A percentile compares a stretch with the other conserved stretches of the same genome.
phyloP scores from a whole-genome alignment of 2,888 invertebrate species.

The Gortyna flavago region DNA sequence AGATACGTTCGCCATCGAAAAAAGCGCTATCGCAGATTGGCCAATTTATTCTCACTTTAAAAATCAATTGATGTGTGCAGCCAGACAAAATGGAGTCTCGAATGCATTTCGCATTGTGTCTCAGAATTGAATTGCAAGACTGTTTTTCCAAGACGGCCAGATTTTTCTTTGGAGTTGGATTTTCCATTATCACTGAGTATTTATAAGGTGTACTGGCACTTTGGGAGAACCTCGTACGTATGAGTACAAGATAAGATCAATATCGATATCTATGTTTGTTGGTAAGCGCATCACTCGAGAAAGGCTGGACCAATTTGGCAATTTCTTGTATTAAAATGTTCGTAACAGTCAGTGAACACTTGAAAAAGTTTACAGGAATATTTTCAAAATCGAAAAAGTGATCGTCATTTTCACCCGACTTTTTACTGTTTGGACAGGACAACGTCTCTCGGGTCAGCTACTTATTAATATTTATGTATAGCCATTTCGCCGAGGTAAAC shows the following conservation, averaged over 20 bases:
- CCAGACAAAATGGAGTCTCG: constrained; percentile 60
- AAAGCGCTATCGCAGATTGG: constrained; percentile 56
- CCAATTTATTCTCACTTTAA: constrained; percentile 66
- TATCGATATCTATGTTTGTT: not conserved
- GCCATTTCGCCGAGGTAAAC: not conserved
- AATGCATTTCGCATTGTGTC: constrained; percentile 61
- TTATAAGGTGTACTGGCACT: constrained; percentile 10
- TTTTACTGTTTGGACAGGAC: not conserved
- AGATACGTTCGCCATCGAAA: constrained; percentile 33
- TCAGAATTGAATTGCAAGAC: constrained; percentile 57
- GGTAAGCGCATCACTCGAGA: not conserved
- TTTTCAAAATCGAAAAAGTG: not conserved
- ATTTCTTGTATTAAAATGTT: not conserved
- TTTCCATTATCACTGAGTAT: constrained; percentile 43
- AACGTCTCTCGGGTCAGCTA: not conserved
- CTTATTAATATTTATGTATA: constrained; percentile 18
- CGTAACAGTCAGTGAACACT: not conserved
- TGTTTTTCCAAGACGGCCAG: constrained; percentile 49
- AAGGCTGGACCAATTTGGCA: too few species aligned
- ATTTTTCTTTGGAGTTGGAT: constrained; percentile 37
- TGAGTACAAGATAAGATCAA: constrained; percentile 3
- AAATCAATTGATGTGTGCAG: constrained; percentile 64
- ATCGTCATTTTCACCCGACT: not conserved
- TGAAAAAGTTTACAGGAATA: not conserved
- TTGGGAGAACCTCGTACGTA: constrained; percentile 4